Base-by-base conservation (phyloP, 2,797 vertebrate genomes). In the Sebastes hopkinsi region DNA sequence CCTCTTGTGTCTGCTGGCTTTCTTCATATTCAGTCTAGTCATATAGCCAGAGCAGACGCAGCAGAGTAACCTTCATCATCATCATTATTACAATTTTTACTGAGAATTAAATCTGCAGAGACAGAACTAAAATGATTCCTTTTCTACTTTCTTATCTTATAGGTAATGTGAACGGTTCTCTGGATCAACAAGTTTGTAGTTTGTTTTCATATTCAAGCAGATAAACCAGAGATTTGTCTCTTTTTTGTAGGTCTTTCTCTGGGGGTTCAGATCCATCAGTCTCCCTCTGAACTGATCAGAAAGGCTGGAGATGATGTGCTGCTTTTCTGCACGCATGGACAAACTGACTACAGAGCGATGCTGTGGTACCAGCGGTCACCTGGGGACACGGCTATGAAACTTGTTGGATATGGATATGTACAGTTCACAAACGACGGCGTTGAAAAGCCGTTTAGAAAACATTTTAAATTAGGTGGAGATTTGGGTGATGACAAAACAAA, bases 281-380 rank as follows among this genome's bases (percentile, higher is more conserved):
- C 46, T 50, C 46, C 46, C 46, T 20, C 46, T 20, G 46, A 8
- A 8, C 16, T 20, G 6, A 50, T 50, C 46, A 50, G 46, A 50
- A 50, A 20, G 3, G 46, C 46, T 50, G 46, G 46, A 18, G 46
- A 4, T 4, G 18, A 50, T 50, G 46, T 20, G 46, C 46, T 8
- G 16, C 7, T 50, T 50, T 7, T 50, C 18, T 50, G 46, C 7
- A 50, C 46, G 0, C 86, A 92, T 1, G 58, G 12, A 27, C 13
- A 78, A 18, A 10, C 11, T 0, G 79, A 90, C 56, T 79, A 78
- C 82, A 79, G 20, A 27, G 18, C 66, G 36, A 90, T 90, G 84
- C 30, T 85, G 16, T 92, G 85, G 88, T 92, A 88, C 72, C 85
- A 80, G 36, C 65, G 1, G 20, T 34, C 67, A 4, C 83, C 56